Base-by-base conservation (phyloP, 2,797 vertebrate species). In the Miichthys miiuy region DNA sequence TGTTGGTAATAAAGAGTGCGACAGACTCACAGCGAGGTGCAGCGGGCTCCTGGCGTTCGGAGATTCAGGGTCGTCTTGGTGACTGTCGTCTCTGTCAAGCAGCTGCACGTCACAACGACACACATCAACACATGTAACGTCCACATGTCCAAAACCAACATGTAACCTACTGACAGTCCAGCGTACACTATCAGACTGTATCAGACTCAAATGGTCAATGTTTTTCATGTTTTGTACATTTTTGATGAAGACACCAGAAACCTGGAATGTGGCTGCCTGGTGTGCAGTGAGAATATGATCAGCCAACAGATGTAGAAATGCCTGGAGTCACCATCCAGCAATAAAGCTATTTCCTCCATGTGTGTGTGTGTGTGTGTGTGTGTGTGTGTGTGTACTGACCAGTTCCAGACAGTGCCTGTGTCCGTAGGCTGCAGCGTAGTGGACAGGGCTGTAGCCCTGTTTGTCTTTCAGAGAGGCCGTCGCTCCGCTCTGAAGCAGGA, bases 381-480 rank as follows among this genome's bases (percentile, higher is more conserved):
- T 69, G 56, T 44, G 58, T 48, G 55, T 34, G 23, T 23, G 55
- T 16, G 17, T 18, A 93, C 97, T 95, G 86, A 99, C 98, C 97
- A 99, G 91, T 79, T 99, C 96, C 90, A 99, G 87, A 83, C 98
- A 98, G 74, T 97, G 97, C 58, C 97, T 93, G 94, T 99, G 98
- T 77, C 98, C 98, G 0, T 97, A 99, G n/a, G 98, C 98, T 68
- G 98, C 98, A 52, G 98, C 97, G 0, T 99, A 99, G 88, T 99
- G 98, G 46, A 99, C 93, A 1, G 97, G 95, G 61, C 95, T 98
- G 93, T 99, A 99, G 1, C 98, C 97, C 83, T 98, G 96, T 63
- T 97, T 97, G 94, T 99, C 98, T 81, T 95, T 96, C 75, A 99
- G 94, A 14, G 96, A 96, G 0, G 97, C 96, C 9, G 96, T 95